phyloP scores from a whole-genome alignment of 2,888 invertebrate genomes.

The Chirona hameri region DNA sequence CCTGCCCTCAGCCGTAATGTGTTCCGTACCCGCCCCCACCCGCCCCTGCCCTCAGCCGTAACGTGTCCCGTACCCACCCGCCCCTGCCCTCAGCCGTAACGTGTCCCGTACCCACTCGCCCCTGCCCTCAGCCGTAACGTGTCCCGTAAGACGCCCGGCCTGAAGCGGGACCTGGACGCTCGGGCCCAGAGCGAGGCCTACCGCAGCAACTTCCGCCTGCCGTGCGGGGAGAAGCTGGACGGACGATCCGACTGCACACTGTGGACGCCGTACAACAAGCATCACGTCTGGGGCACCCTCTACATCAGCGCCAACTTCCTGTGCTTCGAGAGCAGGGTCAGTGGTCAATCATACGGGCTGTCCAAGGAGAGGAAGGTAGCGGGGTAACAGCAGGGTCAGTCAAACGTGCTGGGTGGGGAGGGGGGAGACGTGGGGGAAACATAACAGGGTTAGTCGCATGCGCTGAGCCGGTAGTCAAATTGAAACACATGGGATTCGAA shows the following conservation, averaged over 20 bases:
- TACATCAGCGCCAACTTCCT: conserved; percentile 91
- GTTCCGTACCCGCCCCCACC: no score
- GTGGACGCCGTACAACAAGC: conserved; percentile 93
- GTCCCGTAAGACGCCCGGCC: conserved; percentile 82
- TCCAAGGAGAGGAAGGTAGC: no score
- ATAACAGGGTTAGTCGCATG: no score
- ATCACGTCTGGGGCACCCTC: conserved; percentile 78
- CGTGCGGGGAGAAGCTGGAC: conserved; percentile 85
- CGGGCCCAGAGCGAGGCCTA: conserved; percentile 73
- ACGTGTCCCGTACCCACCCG: background rate
- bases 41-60: background rate
- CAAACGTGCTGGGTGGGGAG: no score
- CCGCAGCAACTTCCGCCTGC: conserved; percentile 76
- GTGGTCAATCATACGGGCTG: no score
- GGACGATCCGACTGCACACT: conserved; percentile 86
- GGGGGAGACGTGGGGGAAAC: no score
- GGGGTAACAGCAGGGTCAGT: no score
- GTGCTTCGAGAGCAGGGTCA: conserved; percentile 92
- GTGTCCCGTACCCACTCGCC: conserved; percentile 30
- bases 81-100: background rate
- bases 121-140: conserved; percentile 65
- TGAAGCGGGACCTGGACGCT: conserved; percentile 93
- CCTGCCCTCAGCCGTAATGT: no score
- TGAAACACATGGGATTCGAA: no score
- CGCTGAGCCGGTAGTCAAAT: no score